A percentile compares a stretch with the other conserved stretches of the same genome.
These are phyloP conservation scores for Daboia siamensis DNA, from an alignment of 2,113 vertebrate species.

Conservation along the genomic window DNA sequence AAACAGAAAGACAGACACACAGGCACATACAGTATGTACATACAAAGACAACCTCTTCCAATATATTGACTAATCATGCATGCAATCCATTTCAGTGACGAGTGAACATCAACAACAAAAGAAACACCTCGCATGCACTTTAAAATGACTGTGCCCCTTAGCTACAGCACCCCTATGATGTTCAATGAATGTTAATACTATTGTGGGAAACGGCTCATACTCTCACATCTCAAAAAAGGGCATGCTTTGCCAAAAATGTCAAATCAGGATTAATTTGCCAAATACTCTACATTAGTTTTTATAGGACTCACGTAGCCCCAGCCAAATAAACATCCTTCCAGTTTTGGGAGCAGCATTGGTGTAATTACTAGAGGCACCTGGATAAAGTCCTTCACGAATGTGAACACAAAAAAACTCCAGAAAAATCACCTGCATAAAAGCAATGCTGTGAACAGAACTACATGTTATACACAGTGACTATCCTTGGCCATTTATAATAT, in stretches of 20 bases:
- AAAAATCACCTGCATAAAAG: not conserved
- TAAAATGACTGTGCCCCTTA: constrained; percentile 46
- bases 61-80: not conserved
- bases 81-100: not conserved
- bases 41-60: not conserved
- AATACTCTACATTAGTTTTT: not conserved
- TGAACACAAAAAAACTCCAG: not conserved
- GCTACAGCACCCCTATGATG: constrained; percentile 47
- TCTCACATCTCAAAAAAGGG: constrained; percentile 4
- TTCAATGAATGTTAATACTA: not conserved
- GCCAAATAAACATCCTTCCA: constrained; percentile 17
- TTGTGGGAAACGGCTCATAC: constrained; percentile 8
- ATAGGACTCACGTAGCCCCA: constrained; percentile 49
- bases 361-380: constrained; percentile 34
- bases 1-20: not conserved
- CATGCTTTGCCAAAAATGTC: constrained; percentile 48
- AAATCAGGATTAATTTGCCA: not conserved
- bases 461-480: not conserved
- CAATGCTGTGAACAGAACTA: not conserved
- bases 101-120: not conserved
- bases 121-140: not conserved
- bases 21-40: not conserved
- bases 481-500: not conserved
- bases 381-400: constrained; percentile 6
- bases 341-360: constrained; percentile 51